phyloP scores from a whole-genome alignment of 2,113 vertebrate genomes.

The Hippolais icterina region DNA sequence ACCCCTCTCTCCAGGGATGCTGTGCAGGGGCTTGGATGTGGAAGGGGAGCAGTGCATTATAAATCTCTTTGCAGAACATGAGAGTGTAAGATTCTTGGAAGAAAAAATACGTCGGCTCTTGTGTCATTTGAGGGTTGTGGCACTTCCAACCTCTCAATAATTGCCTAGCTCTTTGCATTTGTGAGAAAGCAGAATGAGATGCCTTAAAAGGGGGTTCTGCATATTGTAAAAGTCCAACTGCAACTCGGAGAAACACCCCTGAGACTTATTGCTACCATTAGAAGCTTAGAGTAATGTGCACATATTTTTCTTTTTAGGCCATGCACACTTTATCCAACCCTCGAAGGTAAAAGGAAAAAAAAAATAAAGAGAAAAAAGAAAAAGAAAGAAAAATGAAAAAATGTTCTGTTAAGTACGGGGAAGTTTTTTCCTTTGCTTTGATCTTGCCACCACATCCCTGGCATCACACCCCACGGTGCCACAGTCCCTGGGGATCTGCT shows the following conservation, averaged over 20 bases:
- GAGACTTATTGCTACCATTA: conserved; percentile 52
- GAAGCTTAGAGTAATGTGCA: conserved; percentile 36
- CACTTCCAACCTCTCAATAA: conserved; percentile 24
- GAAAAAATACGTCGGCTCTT: neutral
- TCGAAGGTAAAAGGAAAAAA: neutral
- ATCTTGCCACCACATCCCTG: neutral
- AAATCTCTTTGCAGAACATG: neutral
- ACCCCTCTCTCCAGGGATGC: conserved; percentile 9
- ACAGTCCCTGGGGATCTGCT: neutral
- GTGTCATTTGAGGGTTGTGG: conserved; percentile 4
- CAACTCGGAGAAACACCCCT: neutral
- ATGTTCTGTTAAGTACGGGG: neutral
- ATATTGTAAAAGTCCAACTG: conserved; percentile 41
- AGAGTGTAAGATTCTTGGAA: neutral
- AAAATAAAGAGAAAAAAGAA: neutral
- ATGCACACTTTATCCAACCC: neutral
- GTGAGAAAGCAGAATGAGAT: conserved; percentile 15
- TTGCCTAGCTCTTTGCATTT: conserved; percentile 44
- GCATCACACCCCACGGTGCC: accelerated
- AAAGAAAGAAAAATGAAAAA: accelerated
- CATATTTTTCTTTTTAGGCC: conserved; percentile 43
- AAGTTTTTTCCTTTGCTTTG: neutral
- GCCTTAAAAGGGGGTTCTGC: conserved; percentile 44
- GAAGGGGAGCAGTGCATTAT: neutral
- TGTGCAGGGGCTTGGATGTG: neutral